A percentile compares a stretch with the other conserved stretches of the same genome.
phyloP scores from a whole-genome alignment of 2,888 invertebrate genomes.

The Azorinus chamasolen region DNA sequence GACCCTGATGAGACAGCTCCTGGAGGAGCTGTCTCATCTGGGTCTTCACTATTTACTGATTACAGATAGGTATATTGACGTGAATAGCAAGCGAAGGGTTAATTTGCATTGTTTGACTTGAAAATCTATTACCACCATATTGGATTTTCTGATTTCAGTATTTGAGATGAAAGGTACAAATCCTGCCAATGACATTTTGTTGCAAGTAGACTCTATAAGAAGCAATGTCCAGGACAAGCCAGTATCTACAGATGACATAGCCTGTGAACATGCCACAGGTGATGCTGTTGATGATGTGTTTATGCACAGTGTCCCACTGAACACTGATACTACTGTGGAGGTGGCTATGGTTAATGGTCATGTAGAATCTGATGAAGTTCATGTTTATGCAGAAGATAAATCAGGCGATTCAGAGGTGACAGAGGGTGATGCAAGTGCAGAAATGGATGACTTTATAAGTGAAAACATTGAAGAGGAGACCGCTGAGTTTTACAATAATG shows the following conservation, averaged over 20 bases:
- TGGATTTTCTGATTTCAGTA: too few species aligned
- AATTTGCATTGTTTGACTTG: too few species aligned
- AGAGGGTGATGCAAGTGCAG: conserved; percentile 3
- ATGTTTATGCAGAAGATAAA: conserved; percentile 28
- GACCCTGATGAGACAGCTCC: too few species aligned
- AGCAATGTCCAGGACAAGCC: too few species aligned
- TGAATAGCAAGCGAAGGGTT: too few species aligned
- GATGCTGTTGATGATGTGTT: neutral
- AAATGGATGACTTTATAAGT: neutral
- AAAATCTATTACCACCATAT: too few species aligned
- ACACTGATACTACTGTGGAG: conserved; percentile 31
- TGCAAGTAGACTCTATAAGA: too few species aligned
- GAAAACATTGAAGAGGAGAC: neutral
- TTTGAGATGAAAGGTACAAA: too few species aligned
- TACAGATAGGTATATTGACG: too few species aligned
- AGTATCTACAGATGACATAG: neutral
- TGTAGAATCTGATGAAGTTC: conserved; percentile 5
- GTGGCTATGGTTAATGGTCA: conserved; percentile 21
- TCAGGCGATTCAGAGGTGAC: neutral
- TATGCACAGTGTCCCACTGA: neutral
- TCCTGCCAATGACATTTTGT: too few species aligned
- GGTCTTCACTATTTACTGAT: too few species aligned
- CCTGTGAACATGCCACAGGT: neutral
- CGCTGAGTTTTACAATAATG: neutral
- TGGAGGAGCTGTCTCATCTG: too few species aligned